phyloP scores from a whole-genome alignment of 1,140 invertebrate genomes.

The Trichoplusia ni region DNA sequence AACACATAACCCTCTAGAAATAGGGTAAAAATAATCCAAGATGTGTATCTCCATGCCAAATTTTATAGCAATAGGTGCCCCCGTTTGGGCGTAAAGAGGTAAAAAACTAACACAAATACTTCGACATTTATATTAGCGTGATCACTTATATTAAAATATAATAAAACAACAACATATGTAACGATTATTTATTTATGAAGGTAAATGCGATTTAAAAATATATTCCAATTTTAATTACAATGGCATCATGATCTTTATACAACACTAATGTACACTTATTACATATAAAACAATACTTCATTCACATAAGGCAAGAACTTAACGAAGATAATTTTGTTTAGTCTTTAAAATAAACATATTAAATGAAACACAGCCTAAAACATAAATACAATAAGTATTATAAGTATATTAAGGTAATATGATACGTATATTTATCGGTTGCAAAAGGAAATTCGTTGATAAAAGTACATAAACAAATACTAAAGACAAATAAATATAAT shows the following conservation, averaged over 20 bases:
- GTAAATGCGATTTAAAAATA: conserved; percentile 53
- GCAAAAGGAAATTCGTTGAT: no score
- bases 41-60: no score
- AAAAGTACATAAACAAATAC: no score
- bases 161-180: conserved; percentile 35
- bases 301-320: conserved; percentile 48
- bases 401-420: background rate
- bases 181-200: conserved; percentile 43
- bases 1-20: no score
- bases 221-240: conserved; percentile 52
- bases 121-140: no score
- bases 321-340: conserved; percentile 27
- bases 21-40: no score
- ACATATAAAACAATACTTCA: conserved; percentile 44
- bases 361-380: conserved; percentile 24
- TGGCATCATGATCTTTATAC: conserved; percentile 59
- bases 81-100: no score
- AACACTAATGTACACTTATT: conserved; percentile 56
- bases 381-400: conserved; percentile 4
- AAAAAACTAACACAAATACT: no score
- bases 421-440: background rate
- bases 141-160: conserved; percentile 24
- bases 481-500: no score
- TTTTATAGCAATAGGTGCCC: no score
- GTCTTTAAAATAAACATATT: background rate